phyloP scores from a whole-genome alignment of 2,797 vertebrate genomes.

The Enteromius radiatus region DNA sequence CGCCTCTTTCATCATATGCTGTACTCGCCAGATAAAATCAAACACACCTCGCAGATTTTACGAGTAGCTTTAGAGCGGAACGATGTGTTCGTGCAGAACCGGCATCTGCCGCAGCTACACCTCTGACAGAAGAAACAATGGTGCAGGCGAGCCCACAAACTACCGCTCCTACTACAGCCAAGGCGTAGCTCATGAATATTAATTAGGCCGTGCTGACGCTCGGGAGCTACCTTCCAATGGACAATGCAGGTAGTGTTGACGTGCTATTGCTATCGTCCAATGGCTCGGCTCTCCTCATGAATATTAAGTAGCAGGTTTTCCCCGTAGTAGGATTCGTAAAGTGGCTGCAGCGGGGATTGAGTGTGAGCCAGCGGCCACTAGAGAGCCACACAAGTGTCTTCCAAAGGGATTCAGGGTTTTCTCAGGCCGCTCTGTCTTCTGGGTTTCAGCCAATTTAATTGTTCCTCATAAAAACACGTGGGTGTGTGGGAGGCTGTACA shows the following conservation, averaged over 20 bases:
- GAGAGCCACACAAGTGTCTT: slow-evolving; percentile 24
- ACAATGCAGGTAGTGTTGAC: not conserved
- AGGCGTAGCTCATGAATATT: slow-evolving; percentile 14
- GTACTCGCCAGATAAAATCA: not conserved
- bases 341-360: slow-evolving; percentile 5
- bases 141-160: slow-evolving; percentile 68
- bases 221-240: not conserved
- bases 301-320: slow-evolving; percentile 2
- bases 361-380: slow-evolving; percentile 15
- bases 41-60: slow-evolving; percentile 4
- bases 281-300: not conserved
- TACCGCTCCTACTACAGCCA: slow-evolving; percentile 7
- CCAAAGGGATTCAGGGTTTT: slow-evolving; percentile 27
- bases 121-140: slow-evolving; percentile 77
- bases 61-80: slow-evolving; percentile 5
- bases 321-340: slow-evolving; percentile 14
- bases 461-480: slow-evolving; percentile 7
- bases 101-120: slow-evolving; percentile 68
- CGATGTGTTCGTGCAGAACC: slow-evolving; percentile 52
- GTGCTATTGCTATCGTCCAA: not conserved
- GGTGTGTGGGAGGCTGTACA: slow-evolving; percentile 15
- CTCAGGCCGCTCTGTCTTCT: slow-evolving; percentile 31
- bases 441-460: slow-evolving; percentile 37
- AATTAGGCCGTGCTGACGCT: not conserved
- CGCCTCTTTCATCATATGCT: not conserved